Evolutionary conservation across 2,888 invertebrate species (phyloP), one percentile per base, ranked within the genome.

Genomic region (Scrobipalpa atriplicella): DNA sequence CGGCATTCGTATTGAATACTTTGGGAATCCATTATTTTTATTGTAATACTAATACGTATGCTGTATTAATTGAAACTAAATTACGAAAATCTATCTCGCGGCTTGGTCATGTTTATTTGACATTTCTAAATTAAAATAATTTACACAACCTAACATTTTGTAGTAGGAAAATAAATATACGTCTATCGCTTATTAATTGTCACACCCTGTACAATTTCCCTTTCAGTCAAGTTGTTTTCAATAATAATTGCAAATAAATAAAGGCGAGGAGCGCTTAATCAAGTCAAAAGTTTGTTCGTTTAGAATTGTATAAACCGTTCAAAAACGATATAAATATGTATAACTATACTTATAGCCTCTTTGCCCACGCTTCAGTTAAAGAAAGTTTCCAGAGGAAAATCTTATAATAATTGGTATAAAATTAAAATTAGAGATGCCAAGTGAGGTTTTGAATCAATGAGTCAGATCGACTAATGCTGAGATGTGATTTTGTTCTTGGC

Each of bases 341-440:
- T 29, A 52, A 56, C 21, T 13, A 21, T 21, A 13, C 11, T 19
- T 13, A 21, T 29, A 10, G 18, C 9, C 9, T 52, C 11, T 21
- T 56, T 21, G 54, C 54, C 54, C 54, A 56, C 54, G 54, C 29
- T 29, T 21, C 54, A 52, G 52, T 52, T 19, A 52, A 21, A 56
- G 21, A 11, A 56, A 56, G 54, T 56, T 56, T 56, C 54, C 21
- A 56, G 7, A 52, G 54, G 9, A 11, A 54, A 54, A 56, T 56
- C 54, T 56, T 56, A 56, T 56, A 13, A 56, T 56, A 56, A 56
- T 56, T 56, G 29, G 29, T 29, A 56, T 56, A 56, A 56, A 56
- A 56, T 56, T 56, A 21, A 56, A 11, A 29, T 56, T 56, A 56
- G 54, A 1, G 54, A 56, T 21, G 21, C 21, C 54, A 56, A 21